Conservation (phyloP, 2,113 vertebrate genomes). For the Toxotes chatareus region DNA sequence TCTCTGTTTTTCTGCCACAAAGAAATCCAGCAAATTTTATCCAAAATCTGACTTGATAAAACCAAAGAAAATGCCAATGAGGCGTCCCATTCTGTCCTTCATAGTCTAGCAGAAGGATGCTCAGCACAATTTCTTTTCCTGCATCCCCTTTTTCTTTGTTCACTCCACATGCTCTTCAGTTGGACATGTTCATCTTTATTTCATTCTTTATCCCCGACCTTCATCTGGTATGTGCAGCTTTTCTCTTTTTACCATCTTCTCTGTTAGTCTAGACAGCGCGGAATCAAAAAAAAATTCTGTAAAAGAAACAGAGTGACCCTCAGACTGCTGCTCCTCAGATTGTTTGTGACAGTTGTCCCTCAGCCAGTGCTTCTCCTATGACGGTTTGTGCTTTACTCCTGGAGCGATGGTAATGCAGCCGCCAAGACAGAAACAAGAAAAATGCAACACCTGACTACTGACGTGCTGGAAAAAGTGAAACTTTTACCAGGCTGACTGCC, state of each 20-base stretch:
- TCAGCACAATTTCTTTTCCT: not conserved
- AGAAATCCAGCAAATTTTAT: conserved; percentile 36
- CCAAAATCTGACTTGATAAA: conserved; percentile 33
- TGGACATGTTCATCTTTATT: too few species aligned
- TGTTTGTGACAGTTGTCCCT: conserved; percentile 46
- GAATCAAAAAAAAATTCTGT: not conserved
- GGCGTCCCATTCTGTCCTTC: not conserved
- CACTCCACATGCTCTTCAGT: not conserved
- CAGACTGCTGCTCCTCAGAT: conserved; percentile 29
- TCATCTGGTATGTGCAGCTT: not conserved
- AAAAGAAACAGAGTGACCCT: conserved; percentile 29
- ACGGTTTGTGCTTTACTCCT: conserved; percentile 11
- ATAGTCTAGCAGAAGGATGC: not conserved
- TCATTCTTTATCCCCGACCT: conserved; percentile 5
- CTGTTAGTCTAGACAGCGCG: not conserved
- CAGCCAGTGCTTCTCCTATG: conserved; percentile 20
- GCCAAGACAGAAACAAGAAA: conserved; percentile 4
- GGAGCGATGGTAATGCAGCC: conserved; percentile 17
- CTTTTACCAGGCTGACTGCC: conserved; percentile 21
- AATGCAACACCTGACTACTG: conserved; percentile 35
- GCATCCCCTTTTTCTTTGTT: not conserved
- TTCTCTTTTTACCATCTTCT: conserved; percentile 29
- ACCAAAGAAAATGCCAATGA: not conserved
- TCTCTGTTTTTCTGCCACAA: conserved; percentile 22
- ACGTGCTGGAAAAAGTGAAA: not conserved